Base-by-base conservation (phyloP, 2,797 vertebrate species). In the Lepilemur septentrionalis region DNA sequence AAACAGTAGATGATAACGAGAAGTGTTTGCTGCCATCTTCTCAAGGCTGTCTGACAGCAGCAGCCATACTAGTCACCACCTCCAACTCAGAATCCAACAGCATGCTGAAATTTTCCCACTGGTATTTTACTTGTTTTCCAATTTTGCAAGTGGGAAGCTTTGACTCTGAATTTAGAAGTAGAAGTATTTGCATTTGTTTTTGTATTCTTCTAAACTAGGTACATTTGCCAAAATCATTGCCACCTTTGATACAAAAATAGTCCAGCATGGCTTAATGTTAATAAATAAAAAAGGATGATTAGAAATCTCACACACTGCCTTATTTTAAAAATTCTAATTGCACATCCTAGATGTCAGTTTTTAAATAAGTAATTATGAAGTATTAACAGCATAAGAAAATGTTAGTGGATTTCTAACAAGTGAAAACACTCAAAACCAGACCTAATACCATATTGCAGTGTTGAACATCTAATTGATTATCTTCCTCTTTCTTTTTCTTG, bases 161-260 rank as follows among this genome's bases (percentile, higher is more conserved):
- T 85, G 30, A 81, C 43, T 67, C 50, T 92, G 65, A 96, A 52
- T 59, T 91, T 38, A 67, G 93, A 96, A 84, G 17, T 69, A 6
- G 89, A 88, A 95, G 30, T 92, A 91, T 84, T 59, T 85, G 20
- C 20, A 79, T 95, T 89, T 81, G 32, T 89, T 93, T 92, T 92
- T 81, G n/a, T 87, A 65, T 85, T 75, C 63, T 92, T 88, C 94
- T 84, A 92, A 97, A 91, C 55, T 25, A 65, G n/a, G 5, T 75
- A 84, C 28, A 48, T 94, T 93, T 94, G n/a, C 35, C 65, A 57
- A 93, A 92, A 69, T 91, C 30, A 41, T 85, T 69, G 23, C 23
- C 32, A 84, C n/a, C 57, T 86, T 89, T 89, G 59, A 67, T 76
- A 94, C 17, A 93, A 69, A 85, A 94, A 67, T 30, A 87, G 28